Percentiles rank a stretch among this genome's conserved stretches.
Conservation (phyloP, 2,797 vertebrate species). For the Urophycis tenuis region DNA sequence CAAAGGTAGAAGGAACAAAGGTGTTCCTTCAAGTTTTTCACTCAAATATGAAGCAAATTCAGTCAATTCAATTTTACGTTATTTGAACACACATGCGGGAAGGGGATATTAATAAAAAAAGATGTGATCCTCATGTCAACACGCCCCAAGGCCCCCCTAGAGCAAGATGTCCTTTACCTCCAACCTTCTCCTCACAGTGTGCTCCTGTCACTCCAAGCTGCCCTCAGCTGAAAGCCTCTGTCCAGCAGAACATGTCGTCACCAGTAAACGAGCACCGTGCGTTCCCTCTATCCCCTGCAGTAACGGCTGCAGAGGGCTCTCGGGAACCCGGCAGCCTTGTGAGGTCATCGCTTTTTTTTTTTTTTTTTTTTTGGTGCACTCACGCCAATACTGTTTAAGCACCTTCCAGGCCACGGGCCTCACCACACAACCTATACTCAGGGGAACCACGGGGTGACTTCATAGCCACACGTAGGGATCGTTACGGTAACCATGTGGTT, state of each 20-base stretch:
- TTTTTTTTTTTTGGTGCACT: conserved; percentile 48
- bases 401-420: conserved; percentile 36
- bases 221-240: background rate
- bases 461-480: conserved; percentile 48
- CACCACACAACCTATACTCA: conserved; percentile 36
- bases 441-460: conserved; percentile 44
- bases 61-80: background rate
- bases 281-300: background rate
- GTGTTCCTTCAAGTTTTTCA: background rate
- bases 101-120: background rate
- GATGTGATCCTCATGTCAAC: background rate
- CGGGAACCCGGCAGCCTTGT: conserved; percentile 26
- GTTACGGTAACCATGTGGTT: conserved; percentile 30
- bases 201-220: background rate
- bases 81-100: background rate
- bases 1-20: no score
- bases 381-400: conserved; percentile 31
- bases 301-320: conserved; percentile 43
- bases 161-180: background rate
- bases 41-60: background rate
- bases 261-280: background rate
- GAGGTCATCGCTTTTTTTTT: conserved; percentile 42
- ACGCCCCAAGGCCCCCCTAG: background rate
- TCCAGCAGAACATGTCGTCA: background rate
- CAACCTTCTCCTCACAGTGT: background rate